These are phyloP conservation scores for Phalacrocorax carbo DNA, from an alignment of 2,113 vertebrate genomes.

Conservation along the genomic window DNA sequence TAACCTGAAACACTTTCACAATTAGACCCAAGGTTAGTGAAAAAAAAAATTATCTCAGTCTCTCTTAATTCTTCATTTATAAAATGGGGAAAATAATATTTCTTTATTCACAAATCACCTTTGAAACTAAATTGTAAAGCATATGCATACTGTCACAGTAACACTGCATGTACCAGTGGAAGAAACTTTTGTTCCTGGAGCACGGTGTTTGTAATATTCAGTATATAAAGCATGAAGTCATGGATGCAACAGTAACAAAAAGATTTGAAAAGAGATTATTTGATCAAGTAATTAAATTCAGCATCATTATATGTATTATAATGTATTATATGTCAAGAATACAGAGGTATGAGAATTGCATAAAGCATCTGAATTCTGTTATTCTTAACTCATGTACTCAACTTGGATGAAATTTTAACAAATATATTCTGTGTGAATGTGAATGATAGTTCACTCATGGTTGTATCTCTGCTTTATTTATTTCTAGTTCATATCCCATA, in stretches of 20 bases:
- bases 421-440: background rate
- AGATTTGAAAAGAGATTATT: background rate
- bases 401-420: background rate
- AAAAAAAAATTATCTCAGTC: accelerated
- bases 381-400: background rate
- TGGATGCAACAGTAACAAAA: background rate
- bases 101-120: background rate
- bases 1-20: background rate
- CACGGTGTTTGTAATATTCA: background rate
- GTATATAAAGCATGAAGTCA: background rate
- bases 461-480: background rate
- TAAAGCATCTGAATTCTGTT: background rate
- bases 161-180: background rate
- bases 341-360: background rate
- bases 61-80: background rate
- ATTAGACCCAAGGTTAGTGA: background rate
- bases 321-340: background rate
- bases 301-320: too few species aligned
- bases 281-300: background rate
- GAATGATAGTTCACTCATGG: background rate
- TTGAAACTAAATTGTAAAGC: background rate
- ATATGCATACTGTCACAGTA: background rate
- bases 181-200: background rate
- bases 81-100: background rate
- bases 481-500: background rate